Conservation (phyloP, 2,888 invertebrate genomes). For the Hedychridium roseum region DNA sequence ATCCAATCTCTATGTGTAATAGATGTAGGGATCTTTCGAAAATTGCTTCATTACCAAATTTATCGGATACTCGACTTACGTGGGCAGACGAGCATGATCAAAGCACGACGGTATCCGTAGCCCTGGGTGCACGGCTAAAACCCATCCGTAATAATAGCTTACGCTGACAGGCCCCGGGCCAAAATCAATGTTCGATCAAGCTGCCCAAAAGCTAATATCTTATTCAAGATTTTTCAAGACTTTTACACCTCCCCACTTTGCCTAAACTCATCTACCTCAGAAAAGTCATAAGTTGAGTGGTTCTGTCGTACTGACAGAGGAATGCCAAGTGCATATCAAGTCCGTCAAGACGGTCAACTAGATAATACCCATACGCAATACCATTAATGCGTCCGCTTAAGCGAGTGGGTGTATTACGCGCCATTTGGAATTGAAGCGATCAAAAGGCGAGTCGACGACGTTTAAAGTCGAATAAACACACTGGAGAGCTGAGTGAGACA, state of each 20-base stretch:
- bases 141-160: conserved; percentile 35
- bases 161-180: conserved; percentile 25
- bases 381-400: conserved; percentile 21
- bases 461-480: conserved; percentile 20
- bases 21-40: conserved; percentile 17
- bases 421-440: conserved; percentile 34
- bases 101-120: conserved; percentile 4
- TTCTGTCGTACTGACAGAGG: too few species aligned
- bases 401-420: conserved; percentile 30
- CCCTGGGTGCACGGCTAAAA: conserved; percentile 41
- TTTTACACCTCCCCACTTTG: too few species aligned
- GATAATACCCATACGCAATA: conserved; percentile 33
- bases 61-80: not conserved
- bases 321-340: too few species aligned
- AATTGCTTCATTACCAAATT: conserved; percentile 33
- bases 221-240: too few species aligned
- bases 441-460: conserved; percentile 29
- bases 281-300: too few species aligned
- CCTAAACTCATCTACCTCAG: too few species aligned
- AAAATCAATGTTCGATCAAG: conserved; percentile 33
- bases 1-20: conserved; percentile 30
- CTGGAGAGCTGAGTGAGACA: not conserved
- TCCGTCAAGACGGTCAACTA: too few species aligned
- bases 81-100: conserved; percentile 9
- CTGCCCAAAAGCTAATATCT: too few species aligned